Base-by-base conservation (phyloP, 2,888 invertebrate genomes). In the Drosophila phalerata region DNA sequence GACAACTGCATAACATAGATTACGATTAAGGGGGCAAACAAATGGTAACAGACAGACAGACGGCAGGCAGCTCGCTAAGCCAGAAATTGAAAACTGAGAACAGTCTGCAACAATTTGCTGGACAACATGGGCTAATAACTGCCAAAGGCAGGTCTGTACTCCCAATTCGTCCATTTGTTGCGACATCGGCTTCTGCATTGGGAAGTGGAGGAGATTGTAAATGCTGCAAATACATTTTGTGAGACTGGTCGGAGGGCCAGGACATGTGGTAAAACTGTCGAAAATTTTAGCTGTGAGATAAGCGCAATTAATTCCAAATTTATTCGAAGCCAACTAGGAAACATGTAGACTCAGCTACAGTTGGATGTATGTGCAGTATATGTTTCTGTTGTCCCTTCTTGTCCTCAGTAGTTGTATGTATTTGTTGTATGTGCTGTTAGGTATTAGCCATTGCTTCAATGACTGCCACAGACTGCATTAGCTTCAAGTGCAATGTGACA, bases 261-360 rank as follows among this genome's bases (percentile, higher is more conserved):
- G 56, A 67, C 34, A 53, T 42, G 57, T 40, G 68, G 57, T 15
- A 10, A 47, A 48, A 28, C 43, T 61, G 43, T 43, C 64, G 45
- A 58, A 72, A 70, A 74, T 73, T 76, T 69, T 71, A 72, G 57
- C 71, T 60, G 28, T 42, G 45, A 74, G 81, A 73, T 81, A 72
- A 78, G 71, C 77, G 73, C 83, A 87, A 90, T 90, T 90, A 89
- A 90, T 83, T 83, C 76, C 68, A 81, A 83, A 90, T 89, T 85
- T 87, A 90, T 88, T 79, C 64, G 77, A 71, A 73, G 67, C 58
- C 75, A 74, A 74, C 60, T 56, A 73, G 48, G 25, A 62, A 53
- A 47, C 47, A 43, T 52, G 52, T 53, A 42, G 42, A 11, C 61
- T 32, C 8, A 52, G 30, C 34, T 34, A 13, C 19, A 47, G 15